A percentile compares a stretch with the other conserved stretches of the same genome.
phyloP scores from a whole-genome alignment of 2,113 vertebrate species.

The Pao palembangensis region DNA sequence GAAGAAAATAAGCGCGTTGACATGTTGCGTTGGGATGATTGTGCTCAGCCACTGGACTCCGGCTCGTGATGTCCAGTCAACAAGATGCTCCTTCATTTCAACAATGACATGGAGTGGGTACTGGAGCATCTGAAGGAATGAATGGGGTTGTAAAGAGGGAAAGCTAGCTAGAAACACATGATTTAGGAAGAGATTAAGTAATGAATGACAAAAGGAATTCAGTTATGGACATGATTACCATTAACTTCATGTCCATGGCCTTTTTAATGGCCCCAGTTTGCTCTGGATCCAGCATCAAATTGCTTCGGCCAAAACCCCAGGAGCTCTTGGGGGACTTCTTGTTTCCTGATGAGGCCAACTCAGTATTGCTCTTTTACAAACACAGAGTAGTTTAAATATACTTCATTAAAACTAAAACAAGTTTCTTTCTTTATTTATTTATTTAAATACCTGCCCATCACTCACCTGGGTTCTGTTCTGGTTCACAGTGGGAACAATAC shows the following conservation, averaged over 20 bases:
- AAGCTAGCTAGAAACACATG: background rate
- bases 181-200: background rate
- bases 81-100: constrained; percentile 90
- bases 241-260: constrained; percentile 71
- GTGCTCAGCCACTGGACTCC: constrained; percentile 96
- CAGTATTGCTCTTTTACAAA: constrained; percentile 28
- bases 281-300: constrained; percentile 57
- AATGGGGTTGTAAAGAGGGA: background rate
- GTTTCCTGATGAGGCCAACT: constrained; percentile 33
- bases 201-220: background rate
- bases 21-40: constrained; percentile 91
- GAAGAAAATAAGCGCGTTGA: constrained; percentile 96
- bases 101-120: constrained; percentile 86
- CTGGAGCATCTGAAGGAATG: constrained; percentile 80
- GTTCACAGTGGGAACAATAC: constrained; percentile 76
- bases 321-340: constrained; percentile 41
- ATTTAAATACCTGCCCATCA: constrained; percentile 16
- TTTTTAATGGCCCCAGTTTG: constrained; percentile 54
- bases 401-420: background rate
- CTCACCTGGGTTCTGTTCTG: constrained; percentile 33
- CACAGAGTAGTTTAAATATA: background rate
- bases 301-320: constrained; percentile 60
- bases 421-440: background rate
- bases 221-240: constrained; percentile 40
- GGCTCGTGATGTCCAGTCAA: constrained; percentile 90